Percentiles rank a stretch among this genome's conserved stretches.
Conservation (phyloP, 2,797 vertebrate genomes). For the Brotula barbata region DNA sequence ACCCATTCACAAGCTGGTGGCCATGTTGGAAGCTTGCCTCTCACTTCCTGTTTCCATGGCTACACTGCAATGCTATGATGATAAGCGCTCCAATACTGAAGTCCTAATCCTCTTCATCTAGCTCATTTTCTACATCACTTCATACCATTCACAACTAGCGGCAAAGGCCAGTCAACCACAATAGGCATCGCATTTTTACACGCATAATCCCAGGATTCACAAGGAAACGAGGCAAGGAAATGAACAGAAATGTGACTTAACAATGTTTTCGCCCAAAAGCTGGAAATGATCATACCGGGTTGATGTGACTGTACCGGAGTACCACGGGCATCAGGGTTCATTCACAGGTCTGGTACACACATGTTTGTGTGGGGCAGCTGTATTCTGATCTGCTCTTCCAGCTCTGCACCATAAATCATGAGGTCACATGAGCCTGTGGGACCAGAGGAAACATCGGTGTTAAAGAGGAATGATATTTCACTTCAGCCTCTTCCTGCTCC, state of each 20-base stretch:
- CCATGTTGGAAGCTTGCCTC: slow-evolving; percentile 82
- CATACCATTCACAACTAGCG: slow-evolving; percentile 54
- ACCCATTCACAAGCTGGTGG: slow-evolving; percentile 81
- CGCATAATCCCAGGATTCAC: slow-evolving; percentile 41
- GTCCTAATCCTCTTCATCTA: slow-evolving; percentile 69
- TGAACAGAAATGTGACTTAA: slow-evolving; percentile 6
- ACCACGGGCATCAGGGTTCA: slow-evolving; percentile 3
- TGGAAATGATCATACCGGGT: slow-evolving; percentile 17
- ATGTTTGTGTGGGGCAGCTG: slow-evolving; percentile 57
- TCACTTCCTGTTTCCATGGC: slow-evolving; percentile 82
- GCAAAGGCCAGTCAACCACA: slow-evolving; percentile 54
- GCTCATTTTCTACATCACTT: slow-evolving; percentile 74
- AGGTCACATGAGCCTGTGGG: slow-evolving; percentile 55
- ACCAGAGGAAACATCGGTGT: slow-evolving; percentile 58
- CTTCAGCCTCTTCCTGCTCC: slow-evolving; percentile 58
- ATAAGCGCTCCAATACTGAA: slow-evolving; percentile 59
- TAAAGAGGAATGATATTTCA: slow-evolving; percentile 65
- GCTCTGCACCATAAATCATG: slow-evolving; percentile 59
- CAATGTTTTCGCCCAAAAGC: slow-evolving; percentile 19
- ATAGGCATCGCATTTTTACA: slow-evolving; percentile 36
- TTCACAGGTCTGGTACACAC: slow-evolving; percentile 43
- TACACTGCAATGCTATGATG: slow-evolving; percentile 64
- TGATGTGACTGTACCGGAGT: slow-evolving; percentile 17
- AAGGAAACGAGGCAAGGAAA: slow-evolving; percentile 15
- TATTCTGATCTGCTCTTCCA: slow-evolving; percentile 57